phyloP scores from a whole-genome alignment of 2,797 vertebrate species.

The Cichlasoma orientale region DNA sequence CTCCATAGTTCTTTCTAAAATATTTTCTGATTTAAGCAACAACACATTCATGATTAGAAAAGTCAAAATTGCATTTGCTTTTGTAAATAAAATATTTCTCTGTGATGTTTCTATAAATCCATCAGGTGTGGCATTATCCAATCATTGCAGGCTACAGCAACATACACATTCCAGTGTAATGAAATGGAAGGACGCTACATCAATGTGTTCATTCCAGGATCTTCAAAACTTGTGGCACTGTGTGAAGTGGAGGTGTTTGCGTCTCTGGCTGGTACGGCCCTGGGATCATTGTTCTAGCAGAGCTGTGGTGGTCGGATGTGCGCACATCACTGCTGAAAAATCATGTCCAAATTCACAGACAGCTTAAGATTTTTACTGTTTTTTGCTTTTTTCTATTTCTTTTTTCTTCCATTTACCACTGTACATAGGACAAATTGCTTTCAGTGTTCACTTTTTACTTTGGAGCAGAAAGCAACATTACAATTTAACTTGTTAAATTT shows the following conservation, averaged over 20 bases:
- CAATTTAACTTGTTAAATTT: no score
- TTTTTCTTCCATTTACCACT: background rate
- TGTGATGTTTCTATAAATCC: background rate
- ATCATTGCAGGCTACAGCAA: fast-evolving
- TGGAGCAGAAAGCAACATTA: background rate
- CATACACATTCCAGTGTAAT: background rate
- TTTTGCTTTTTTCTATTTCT: no score
- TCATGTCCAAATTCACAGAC: no score
- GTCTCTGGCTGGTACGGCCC: background rate
- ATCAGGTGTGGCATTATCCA: conserved; percentile 13
- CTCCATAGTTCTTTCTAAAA: no score
- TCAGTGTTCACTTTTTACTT: background rate
- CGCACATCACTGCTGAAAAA: no score
- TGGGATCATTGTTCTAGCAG: no score
- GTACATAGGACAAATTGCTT: background rate
- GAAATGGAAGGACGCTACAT: conserved; percentile 23
- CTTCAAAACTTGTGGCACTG: background rate
- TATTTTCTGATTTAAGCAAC: no score
- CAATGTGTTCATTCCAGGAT: fast-evolving
- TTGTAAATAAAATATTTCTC: no score
- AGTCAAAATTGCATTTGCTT: background rate
- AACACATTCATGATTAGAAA: background rate
- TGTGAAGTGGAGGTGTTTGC: conserved; percentile 29
- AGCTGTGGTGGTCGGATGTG: no score
- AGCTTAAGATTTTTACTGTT: no score